These are phyloP conservation scores for Holothuria scabra DNA, from an alignment of 53 echinoderm and acorn worm species.

Conservation along the genomic window DNA sequence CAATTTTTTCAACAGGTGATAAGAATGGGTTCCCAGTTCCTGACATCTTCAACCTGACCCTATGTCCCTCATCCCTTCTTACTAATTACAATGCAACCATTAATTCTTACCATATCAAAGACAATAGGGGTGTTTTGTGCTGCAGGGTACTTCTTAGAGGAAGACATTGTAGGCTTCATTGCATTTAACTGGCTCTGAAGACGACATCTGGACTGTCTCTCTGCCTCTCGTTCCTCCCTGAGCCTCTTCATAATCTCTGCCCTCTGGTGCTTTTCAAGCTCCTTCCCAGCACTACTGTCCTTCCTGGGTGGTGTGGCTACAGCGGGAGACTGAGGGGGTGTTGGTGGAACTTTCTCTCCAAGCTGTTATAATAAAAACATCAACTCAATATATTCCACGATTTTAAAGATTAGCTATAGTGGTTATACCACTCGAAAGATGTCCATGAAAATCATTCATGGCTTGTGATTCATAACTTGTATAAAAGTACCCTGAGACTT, in stretches of 20 bases:
- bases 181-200: slow-evolving; percentile 79
- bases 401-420: no score
- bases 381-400: no score
- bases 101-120: slow-evolving; percentile 80
- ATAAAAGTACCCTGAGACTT: no score
- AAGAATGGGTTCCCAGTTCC: no score
- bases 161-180: slow-evolving; percentile 64
- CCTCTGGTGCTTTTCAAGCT: slow-evolving; percentile 31
- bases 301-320: slow-evolving; percentile 36
- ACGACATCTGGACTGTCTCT: slow-evolving; percentile 70
- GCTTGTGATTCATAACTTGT: no score
- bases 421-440: no score
- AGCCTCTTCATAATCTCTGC: slow-evolving; percentile 61
- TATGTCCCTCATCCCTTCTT: no score
- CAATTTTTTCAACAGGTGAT: no score
- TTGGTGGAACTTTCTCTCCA: slow-evolving; percentile 49
- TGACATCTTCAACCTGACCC: no score
- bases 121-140: slow-evolving; percentile 73
- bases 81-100: not conserved
- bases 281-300: slow-evolving; percentile 17
- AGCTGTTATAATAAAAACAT: no score
- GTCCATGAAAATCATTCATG: no score
- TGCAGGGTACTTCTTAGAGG: slow-evolving; percentile 57
- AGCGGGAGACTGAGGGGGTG: slow-evolving; percentile 73
- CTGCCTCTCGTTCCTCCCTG: slow-evolving; percentile 82